phyloP scores from a whole-genome alignment of 2,113 vertebrate genomes.

The Oncorhynchus clarkii region DNA sequence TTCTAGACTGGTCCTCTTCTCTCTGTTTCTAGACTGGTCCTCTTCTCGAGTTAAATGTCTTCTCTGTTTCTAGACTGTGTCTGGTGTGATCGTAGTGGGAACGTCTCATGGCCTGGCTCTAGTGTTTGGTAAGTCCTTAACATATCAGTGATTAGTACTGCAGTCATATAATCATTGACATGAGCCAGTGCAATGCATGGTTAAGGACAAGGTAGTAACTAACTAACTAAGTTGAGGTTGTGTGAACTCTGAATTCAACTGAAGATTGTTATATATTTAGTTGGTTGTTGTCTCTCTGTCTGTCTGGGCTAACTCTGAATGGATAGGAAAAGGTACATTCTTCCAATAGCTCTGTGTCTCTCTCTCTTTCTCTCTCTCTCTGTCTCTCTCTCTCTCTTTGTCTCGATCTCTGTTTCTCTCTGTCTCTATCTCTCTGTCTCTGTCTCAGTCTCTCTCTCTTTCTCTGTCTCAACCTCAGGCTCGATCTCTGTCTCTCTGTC shows the following conservation, averaged over 20 bases:
- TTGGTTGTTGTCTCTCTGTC: slow-evolving; percentile 47
- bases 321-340: slow-evolving; percentile 93
- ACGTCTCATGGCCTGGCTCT: slow-evolving; percentile 95
- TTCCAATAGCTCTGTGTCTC: neutral
- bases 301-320: slow-evolving; percentile 60
- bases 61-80: slow-evolving; percentile 68
- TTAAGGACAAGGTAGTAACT: neutral
- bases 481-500: too few species aligned
- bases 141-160: neutral
- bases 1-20: too few species aligned
- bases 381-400: slow-evolving; percentile 48
- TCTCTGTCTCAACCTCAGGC: too few species aligned
- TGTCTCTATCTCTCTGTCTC: neutral
- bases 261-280: too few species aligned
- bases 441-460: too few species aligned
- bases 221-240: too few species aligned
- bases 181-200: neutral
- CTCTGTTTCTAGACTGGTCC: too few species aligned
- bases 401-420: slow-evolving; percentile 13
- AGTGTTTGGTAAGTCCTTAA: slow-evolving; percentile 87
- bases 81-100: slow-evolving; percentile 93
- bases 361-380: neutral
- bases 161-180: neutral
- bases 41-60: too few species aligned
- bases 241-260: too few species aligned